phyloP scores from a whole-genome alignment of 2,888 invertebrate genomes.

The Thecocarcelia acutangulata region DNA sequence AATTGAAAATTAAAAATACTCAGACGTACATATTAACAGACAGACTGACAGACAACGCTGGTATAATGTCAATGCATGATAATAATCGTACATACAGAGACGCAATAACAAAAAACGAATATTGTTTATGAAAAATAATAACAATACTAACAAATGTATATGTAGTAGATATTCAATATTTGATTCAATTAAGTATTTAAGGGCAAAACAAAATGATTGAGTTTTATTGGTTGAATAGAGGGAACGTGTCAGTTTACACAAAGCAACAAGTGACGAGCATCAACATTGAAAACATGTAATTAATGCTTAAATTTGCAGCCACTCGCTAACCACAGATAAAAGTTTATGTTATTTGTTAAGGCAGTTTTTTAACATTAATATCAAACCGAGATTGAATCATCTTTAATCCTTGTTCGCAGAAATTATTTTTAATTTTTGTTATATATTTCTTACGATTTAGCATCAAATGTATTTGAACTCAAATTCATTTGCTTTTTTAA shows the following conservation, averaged over 20 bases:
- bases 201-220: slow-evolving; percentile 3
- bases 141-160: slow-evolving; percentile 17
- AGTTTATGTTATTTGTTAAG: no score
- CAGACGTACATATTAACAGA: background rate
- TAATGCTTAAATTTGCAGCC: no score
- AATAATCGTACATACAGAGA: background rate
- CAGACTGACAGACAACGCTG: background rate
- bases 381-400: no score
- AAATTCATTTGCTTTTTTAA: no score
- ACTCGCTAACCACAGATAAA: no score
- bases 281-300: no score
- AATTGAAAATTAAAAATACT: slow-evolving; percentile 56
- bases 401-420: no score
- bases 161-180: slow-evolving; percentile 19
- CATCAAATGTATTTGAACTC: no score
- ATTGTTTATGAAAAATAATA: slow-evolving; percentile 9
- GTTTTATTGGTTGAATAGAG: background rate
- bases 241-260: background rate
- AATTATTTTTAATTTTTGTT: no score
- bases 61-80: slow-evolving; percentile 23
- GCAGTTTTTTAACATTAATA: no score
- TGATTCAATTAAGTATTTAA: slow-evolving; percentile 21
- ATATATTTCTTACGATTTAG: no score
- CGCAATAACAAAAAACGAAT: slow-evolving; percentile 1
- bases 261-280: no score